Evolutionary conservation across 2,888 invertebrate species (phyloP).

Genomic region (Leptura quadrifasciata): DNA sequence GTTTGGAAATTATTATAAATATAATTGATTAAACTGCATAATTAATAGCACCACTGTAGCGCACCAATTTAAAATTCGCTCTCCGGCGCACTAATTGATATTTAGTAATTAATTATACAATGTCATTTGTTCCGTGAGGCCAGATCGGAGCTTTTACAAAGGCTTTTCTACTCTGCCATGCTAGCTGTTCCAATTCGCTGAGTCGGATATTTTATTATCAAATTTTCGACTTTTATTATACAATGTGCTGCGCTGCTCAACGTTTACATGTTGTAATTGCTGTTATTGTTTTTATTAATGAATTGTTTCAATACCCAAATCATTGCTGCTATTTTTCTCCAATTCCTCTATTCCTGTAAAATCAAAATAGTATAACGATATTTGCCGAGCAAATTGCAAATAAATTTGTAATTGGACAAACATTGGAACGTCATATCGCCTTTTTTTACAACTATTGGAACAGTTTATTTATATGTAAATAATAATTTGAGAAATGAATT

Average conservation of each 20-base stretch:
- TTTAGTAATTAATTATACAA: conserved; percentile 70
- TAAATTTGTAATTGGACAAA: background rate
- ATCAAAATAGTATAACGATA: background rate
- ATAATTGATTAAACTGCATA: conserved; percentile 70
- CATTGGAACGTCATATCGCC: background rate
- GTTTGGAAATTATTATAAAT: conserved; percentile 66
- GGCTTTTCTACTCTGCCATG: conserved; percentile 60
- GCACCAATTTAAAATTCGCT: conserved; percentile 69
- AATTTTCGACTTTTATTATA: conserved; percentile 65
- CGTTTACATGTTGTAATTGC: conserved; percentile 51
- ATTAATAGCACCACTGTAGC: conserved; percentile 67
- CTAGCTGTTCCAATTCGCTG: conserved; percentile 61
- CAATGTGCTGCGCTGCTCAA: conserved; percentile 47
- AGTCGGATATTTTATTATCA: conserved; percentile 69
- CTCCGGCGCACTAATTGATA: conserved; percentile 70
- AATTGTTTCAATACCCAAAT: conserved; percentile 26
- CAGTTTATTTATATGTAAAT: background rate
- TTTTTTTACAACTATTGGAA: background rate
- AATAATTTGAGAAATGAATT: too few relatives aligned
- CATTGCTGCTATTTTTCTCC: conserved; percentile 27
- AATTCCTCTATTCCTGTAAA: background rate
- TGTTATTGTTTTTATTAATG: conserved; percentile 58
- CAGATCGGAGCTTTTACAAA: conserved; percentile 61
- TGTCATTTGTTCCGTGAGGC: conserved; percentile 66
- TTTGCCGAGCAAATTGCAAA: background rate